Conservation (phyloP, 2,888 invertebrate species). For the Thymelicus acteon region DNA sequence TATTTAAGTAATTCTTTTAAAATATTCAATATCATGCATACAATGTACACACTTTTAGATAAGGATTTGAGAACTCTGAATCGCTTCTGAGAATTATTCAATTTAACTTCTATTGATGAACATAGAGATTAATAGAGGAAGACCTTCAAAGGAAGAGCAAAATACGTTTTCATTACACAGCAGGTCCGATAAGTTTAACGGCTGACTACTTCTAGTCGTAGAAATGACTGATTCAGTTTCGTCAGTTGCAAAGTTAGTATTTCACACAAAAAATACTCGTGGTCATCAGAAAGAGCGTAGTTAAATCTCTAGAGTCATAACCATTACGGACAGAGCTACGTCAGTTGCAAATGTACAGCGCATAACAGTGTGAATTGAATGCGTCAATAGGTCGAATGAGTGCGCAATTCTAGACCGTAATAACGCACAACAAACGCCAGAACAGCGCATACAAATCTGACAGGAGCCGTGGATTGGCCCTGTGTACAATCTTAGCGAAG, state of each 20-base stretch:
- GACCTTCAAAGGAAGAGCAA: no score
- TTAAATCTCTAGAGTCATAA: slow-evolving; percentile 34
- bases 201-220: no score
- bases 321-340: slow-evolving; percentile 46
- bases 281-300: slow-evolving; percentile 20
- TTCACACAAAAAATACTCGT: slow-evolving; percentile 9
- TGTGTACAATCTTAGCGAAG: slow-evolving; percentile 66
- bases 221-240: no score
- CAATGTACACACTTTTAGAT: no score
- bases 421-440: slow-evolving; percentile 46
- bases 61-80: no score
- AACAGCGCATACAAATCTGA: slow-evolving; percentile 47
- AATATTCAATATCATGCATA: no score
- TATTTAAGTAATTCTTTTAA: no score
- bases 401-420: slow-evolving; percentile 46
- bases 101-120: not conserved
- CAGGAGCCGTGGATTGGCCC: slow-evolving; percentile 41
- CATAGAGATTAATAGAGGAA: not conserved
- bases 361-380: slow-evolving; percentile 31
- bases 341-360: slow-evolving; percentile 61
- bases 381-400: slow-evolving; percentile 38
- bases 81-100: not conserved
- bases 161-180: no score
- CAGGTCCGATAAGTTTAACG: no score
- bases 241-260: not conserved